Base-by-base conservation (phyloP, 2,113 vertebrate genomes). In the Zapus hudsonius region DNA sequence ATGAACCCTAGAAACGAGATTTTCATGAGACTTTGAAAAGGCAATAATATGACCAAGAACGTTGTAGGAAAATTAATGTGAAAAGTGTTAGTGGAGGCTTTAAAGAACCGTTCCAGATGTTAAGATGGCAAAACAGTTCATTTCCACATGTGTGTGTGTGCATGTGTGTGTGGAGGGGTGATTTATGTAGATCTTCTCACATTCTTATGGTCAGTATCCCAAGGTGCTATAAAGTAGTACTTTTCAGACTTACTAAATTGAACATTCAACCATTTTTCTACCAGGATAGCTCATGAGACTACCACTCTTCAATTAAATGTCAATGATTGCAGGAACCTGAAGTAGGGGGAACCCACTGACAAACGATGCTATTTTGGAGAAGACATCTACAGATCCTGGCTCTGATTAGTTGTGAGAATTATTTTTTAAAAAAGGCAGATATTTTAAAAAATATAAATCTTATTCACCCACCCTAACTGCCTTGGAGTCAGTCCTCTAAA, bases 141-240 rank as follows among this genome's bases (percentile, higher is more conserved):
- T 76, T 81, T 85, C 33, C 13, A 10, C 25, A 92, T 59, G 20
- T 16, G 59, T 11, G 23, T 82, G 52, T 44, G 13, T 25, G 36
- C 55, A 36, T 29, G 36, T 47, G 47, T 55, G n/a, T 38, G 36
- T 44, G 4, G 13, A 16, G 29, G 25, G 40, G 19, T 66, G 25
- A 52, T 80, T 42, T 87, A 76, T 66, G 3, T 16, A 61, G n/a
- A 74, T 42, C 36, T 69, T 93, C 47, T 88, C 69, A 88, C 38
- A 36, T 19, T 4, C 78, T 38, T 93, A 67, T 29, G 5, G 1
- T 5, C 73, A 86, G 15, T 15, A 36, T 64, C 66, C 38, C 10
- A 73, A 83, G 6, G 70, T 87, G 22, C 66, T 84, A 22, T 7
- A 70, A 72, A 90, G 33, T 2, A 74, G 40, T 3, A 74, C 42